phyloP scores from a whole-genome alignment of 1,140 invertebrate species.

The Homalodisca vitripennis region DNA sequence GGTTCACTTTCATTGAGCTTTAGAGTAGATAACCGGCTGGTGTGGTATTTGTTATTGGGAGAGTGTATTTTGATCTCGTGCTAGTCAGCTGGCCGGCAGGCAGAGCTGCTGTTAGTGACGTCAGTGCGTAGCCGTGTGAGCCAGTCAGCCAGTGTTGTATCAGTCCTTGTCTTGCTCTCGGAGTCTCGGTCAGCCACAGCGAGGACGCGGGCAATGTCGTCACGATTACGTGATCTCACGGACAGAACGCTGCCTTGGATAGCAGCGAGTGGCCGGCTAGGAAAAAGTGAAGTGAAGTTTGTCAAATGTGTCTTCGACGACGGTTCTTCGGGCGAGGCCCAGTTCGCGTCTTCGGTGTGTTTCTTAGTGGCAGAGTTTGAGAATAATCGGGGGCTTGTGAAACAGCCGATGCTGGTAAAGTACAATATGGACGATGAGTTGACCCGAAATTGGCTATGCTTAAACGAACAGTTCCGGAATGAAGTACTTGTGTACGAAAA shows the following conservation, averaged over 20 bases:
- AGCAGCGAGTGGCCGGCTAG: not conserved
- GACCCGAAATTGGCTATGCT: not conserved
- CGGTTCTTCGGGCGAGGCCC: not conserved
- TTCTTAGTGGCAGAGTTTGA: not conserved
- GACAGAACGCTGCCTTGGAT: not conserved
- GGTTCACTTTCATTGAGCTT: too few species aligned
- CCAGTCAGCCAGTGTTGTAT: too few species aligned
- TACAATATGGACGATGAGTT: conserved; percentile 10
- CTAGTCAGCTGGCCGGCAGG: too few species aligned
- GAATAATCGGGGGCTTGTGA: not conserved
- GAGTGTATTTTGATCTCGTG: too few species aligned
- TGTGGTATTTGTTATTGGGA: too few species aligned
- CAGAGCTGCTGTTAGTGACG: too few species aligned
- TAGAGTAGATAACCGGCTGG: too few species aligned
- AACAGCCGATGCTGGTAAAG: not conserved
- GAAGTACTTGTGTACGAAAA: conserved; percentile 36
- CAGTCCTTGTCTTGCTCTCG: too few species aligned
- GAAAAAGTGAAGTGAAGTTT: not conserved
- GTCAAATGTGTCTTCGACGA: conserved; percentile 6
- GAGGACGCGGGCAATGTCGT: too few species aligned
- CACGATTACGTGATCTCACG: not conserved
- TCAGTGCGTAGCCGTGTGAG: too few species aligned
- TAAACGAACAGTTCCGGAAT: conserved; percentile 32
- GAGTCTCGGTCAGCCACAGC: too few species aligned
- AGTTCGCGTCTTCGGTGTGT: conserved; percentile 10